Conservation (phyloP, 2,888 invertebrate genomes). For the Sesamia inferens region DNA sequence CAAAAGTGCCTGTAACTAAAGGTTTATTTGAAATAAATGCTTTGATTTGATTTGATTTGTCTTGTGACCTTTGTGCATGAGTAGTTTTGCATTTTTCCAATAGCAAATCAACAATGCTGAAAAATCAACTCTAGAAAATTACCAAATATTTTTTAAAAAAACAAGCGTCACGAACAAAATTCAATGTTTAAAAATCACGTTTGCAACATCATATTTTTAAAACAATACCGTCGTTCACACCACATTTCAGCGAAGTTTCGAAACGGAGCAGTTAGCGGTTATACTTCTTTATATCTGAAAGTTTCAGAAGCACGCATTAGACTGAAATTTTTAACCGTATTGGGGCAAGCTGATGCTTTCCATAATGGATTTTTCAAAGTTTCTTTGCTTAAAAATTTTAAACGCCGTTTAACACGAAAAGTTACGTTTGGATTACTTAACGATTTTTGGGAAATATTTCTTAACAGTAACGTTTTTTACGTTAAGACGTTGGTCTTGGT, state of each 20-base stretch:
- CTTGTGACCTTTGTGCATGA: too few species aligned
- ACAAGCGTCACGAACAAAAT: slow-evolving; percentile 29
- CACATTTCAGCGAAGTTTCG: slow-evolving; percentile 53
- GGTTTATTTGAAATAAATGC: too few species aligned
- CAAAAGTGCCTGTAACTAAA: too few species aligned
- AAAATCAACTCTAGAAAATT: neutral
- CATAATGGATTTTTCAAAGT: slow-evolving; percentile 67
- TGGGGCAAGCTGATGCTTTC: slow-evolving; percentile 64
- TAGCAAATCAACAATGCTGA: too few species aligned
- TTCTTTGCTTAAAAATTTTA: slow-evolving; percentile 63
- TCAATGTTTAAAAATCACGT: slow-evolving; percentile 24
- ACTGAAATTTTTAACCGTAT: slow-evolving; percentile 60
- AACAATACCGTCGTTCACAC: slow-evolving; percentile 59
- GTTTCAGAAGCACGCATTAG: slow-evolving; percentile 63
- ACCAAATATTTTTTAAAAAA: slow-evolving; percentile 19
- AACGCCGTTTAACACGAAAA: slow-evolving; percentile 52
- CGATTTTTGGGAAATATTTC: slow-evolving; percentile 20
- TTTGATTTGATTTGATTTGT: too few species aligned
- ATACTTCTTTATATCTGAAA: slow-evolving; percentile 52
- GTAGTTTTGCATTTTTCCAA: too few species aligned
- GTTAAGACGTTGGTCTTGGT: too few species aligned
- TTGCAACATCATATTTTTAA: slow-evolving; percentile 51
- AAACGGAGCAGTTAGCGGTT: slow-evolving; percentile 54
- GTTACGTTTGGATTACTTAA: slow-evolving; percentile 26
- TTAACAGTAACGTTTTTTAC: neutral